Conservation (phyloP, 1,140 invertebrate genomes). For the Drosophila takahashii region DNA sequence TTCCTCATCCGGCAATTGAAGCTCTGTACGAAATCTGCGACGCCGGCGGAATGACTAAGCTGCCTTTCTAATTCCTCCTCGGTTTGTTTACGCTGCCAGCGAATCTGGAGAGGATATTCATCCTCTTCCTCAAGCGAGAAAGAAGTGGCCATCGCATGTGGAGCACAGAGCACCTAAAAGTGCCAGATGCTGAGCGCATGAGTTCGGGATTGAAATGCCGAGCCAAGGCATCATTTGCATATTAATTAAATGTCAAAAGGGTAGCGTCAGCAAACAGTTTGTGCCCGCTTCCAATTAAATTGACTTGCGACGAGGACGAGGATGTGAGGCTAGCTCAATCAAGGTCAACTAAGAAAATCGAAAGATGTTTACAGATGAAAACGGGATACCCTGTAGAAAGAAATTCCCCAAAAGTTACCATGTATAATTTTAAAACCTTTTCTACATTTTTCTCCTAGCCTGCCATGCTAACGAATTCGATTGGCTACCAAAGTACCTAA, state of each 20-base stretch:
- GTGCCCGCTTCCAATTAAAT: conserved; percentile 43
- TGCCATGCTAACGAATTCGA: neutral
- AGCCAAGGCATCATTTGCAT: conserved; percentile 62
- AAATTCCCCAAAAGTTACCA: too few relatives aligned
- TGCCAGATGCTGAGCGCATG: conserved; percentile 32
- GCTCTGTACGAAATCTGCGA: conserved; percentile 75
- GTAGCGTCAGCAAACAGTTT: conserved; percentile 51
- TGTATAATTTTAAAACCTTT: neutral
- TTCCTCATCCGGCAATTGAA: conserved; percentile 55
- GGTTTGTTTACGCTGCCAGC: conserved; percentile 42
- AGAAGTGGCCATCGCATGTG: conserved; percentile 47
- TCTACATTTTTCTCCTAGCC: neutral
- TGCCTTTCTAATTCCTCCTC: conserved; percentile 67
- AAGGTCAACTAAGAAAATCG: conserved; percentile 8
- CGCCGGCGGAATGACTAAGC: conserved; percentile 72
- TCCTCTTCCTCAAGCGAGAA: neutral
- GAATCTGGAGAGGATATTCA: conserved; percentile 3
- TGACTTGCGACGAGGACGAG: conserved; percentile 27
- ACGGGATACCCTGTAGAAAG: too few relatives aligned
- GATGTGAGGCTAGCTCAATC: conserved; percentile 15
- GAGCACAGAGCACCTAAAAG: conserved; percentile 3
- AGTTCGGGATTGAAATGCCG: conserved; percentile 21
- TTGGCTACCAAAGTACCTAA: neutral
- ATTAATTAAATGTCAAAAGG: conserved; percentile 81
- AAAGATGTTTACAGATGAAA: neutral